Percentiles rank a stretch among this genome's conserved stretches.
phyloP scores from a whole-genome alignment of 2,888 invertebrate genomes.

The Chrysolina haemoptera region DNA sequence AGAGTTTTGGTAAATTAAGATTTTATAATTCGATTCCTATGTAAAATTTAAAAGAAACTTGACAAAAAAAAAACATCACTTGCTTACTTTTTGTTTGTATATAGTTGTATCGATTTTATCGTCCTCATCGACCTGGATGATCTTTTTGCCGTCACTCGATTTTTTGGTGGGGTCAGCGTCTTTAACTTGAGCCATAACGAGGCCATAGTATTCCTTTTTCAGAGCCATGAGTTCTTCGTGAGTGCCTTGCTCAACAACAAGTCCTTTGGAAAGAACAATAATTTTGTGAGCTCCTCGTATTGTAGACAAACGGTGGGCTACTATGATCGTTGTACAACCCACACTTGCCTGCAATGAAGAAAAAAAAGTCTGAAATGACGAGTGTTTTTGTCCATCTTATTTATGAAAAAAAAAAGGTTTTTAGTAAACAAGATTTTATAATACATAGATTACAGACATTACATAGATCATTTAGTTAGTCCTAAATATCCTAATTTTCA shows the following conservation, averaged over 20 bases:
- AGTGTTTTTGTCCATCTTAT: too few species aligned
- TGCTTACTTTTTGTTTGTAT: background rate
- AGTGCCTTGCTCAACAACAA: conserved; percentile 80
- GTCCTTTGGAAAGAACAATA: conserved; percentile 79
- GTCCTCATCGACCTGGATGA: background rate
- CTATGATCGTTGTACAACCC: conserved; percentile 84
- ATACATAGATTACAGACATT: too few species aligned
- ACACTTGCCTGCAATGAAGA: conserved; percentile 74
- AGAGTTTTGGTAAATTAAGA: too few species aligned
- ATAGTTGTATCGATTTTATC: conserved; percentile 12
- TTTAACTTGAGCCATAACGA: conserved; percentile 77
- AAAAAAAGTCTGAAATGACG: background rate
- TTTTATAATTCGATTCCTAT: too few species aligned
- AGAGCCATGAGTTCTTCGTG: conserved; percentile 79
- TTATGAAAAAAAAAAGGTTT: too few species aligned
- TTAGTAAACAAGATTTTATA: too few species aligned
- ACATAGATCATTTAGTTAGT: too few species aligned
- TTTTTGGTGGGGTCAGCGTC: conserved; percentile 8
- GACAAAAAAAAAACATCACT: too few species aligned
- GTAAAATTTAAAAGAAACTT: too few species aligned
- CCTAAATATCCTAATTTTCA: too few species aligned
- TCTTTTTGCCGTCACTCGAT: conserved; percentile 29
- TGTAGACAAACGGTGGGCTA: conserved; percentile 84
- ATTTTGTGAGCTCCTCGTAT: conserved; percentile 82
- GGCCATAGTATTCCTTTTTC: conserved; percentile 79